Conservation (phyloP, 1,140 invertebrate species). For the Spodoptera frugiperda region DNA sequence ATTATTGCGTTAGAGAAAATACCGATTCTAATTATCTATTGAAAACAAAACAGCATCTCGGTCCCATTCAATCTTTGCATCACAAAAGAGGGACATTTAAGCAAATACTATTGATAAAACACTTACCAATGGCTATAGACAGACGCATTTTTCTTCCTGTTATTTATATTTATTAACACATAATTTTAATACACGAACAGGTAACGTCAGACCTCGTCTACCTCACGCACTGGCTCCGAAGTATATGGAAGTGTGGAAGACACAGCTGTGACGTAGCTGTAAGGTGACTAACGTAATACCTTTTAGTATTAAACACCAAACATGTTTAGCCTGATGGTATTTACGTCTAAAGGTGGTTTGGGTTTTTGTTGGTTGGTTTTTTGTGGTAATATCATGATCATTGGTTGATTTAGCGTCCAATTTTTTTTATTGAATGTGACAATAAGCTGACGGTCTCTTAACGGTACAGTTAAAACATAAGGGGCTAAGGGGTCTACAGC, state of each 20-base stretch:
- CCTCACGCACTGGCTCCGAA: constrained; percentile 20
- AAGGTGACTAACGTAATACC: constrained; percentile 18
- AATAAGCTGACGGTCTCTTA: too few species aligned
- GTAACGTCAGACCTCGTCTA: neutral
- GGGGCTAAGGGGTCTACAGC: too few species aligned
- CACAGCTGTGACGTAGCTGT: constrained; percentile 1
- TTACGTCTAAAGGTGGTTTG: neutral
- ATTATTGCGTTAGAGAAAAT: too few species aligned
- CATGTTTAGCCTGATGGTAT: constrained; percentile 15
- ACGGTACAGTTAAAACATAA: too few species aligned
- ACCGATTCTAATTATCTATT: too few species aligned
- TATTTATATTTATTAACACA: constrained; percentile 14
- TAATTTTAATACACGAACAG: constrained; percentile 13
- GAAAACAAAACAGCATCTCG: neutral
- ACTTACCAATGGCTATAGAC: constrained; percentile 21
- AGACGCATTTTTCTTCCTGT: constrained; percentile 12
- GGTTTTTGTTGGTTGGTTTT: neutral
- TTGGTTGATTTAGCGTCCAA: too few species aligned
- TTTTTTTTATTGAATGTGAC: too few species aligned
- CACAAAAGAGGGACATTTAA: neutral
- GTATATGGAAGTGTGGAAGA: neutral
- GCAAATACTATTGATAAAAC: neutral
- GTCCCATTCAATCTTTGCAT: neutral
- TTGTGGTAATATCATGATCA: neutral
- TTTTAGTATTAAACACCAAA: constrained; percentile 19